Base-by-base conservation (phyloP, 2,113 vertebrate genomes). In the Hyperoodon ampullatus region DNA sequence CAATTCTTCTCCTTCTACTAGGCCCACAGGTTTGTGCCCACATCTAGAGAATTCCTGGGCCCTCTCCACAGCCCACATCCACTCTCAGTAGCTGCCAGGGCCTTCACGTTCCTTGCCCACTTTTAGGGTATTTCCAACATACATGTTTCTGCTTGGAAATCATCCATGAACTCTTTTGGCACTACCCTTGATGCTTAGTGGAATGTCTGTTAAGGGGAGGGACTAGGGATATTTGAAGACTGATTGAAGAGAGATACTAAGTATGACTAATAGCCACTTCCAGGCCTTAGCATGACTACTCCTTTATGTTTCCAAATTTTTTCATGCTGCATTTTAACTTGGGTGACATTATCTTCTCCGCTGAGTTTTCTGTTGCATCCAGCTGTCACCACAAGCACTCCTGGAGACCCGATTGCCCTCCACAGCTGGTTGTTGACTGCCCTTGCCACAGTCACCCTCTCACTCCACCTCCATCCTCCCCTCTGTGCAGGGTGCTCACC, bases 241-340 rank as follows among this genome's bases (percentile, higher is more conserved):
- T 16, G 65, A 7, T 50, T 68, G 39, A 47, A 84, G n/a, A 86
- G 9, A 72, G 35, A 68, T 18, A 58, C 11, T 58, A 63, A 61
- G 30, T 26, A 39, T 50, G 74, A 65, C 70, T 26, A 68, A 44
- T 9, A 80, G 68, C 50, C 50, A 47, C 72, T 71, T 58, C 63
- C 6, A 87, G 78, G 83, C 21, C n/a, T 80, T 33, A 72, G 33
- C 66, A 50, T n/a, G 77, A 58, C 71, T 53, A 42, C 5, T 60
- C 39, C 12, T 82, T 92, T 70, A 11, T 0, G 6, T 68, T 92
- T 87, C 68, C 65, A 58, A n/a, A 68, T 30, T 33, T 75, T 78
- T 60, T 93, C 83, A 26, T 66, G 89, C 55, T 80, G 47, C 65
- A 9, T 87, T 95, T 92, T 61, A 83, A 35, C 80, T 63, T 95